phyloP scores from a whole-genome alignment of 2,888 invertebrate species.

The Drosophila siamana region DNA sequence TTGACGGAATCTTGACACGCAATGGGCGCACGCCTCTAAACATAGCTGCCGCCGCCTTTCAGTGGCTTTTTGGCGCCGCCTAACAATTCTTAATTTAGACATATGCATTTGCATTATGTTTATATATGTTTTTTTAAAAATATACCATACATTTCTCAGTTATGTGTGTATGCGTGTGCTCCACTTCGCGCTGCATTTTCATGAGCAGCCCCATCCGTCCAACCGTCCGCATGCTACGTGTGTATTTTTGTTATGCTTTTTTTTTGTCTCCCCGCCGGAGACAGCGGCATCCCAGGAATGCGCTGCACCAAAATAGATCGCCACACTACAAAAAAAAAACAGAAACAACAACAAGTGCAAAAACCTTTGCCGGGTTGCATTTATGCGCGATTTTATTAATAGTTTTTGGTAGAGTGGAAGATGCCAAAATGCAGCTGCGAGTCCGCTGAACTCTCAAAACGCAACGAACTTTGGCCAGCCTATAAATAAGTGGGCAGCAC shows the following conservation, averaged over 20 bases:
- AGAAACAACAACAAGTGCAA: conserved; percentile 67
- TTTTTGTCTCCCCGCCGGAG: conserved; percentile 10
- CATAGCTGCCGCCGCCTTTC: conserved; percentile 52
- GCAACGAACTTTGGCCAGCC: conserved; percentile 45
- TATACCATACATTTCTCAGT: conserved; percentile 4
- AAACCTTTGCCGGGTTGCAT: conserved; percentile 66
- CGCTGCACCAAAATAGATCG: conserved; percentile 67
- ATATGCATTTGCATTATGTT: conserved; percentile 65
- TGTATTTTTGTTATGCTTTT: conserved; percentile 32
- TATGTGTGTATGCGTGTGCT: conserved; percentile 58
- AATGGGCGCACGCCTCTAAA: conserved; percentile 50
- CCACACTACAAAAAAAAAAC: neutral
- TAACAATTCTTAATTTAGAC: conserved; percentile 66
- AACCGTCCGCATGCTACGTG: neutral
- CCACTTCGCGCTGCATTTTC: conserved; percentile 68
- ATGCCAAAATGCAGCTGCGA: conserved; percentile 10
- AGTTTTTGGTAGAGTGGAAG: neutral
- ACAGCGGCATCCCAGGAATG: conserved; percentile 73
- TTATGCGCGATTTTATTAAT: conserved; percentile 4
- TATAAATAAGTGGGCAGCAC: conserved; percentile 41
- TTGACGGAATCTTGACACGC: conserved; percentile 61
- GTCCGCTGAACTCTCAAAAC: conserved; percentile 52
- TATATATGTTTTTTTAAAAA: conserved; percentile 40
- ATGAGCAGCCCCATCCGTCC: conserved; percentile 54
- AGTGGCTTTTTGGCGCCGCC: conserved; percentile 59